A percentile compares a stretch with the other conserved stretches of the same genome.
Conservation (phyloP, 2,113 vertebrate species). For the Dryoscopus gambensis region DNA sequence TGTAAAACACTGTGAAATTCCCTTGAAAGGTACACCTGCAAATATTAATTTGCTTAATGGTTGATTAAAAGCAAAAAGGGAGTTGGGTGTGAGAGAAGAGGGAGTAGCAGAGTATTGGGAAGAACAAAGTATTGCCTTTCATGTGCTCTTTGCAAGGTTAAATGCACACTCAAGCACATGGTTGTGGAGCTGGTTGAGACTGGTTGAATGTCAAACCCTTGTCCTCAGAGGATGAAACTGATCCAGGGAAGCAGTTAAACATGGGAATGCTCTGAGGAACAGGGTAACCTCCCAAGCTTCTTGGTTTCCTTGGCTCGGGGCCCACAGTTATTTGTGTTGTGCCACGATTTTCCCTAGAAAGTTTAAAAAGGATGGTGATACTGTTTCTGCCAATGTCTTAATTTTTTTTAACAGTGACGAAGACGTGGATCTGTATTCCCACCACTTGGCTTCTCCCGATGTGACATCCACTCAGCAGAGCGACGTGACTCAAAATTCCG, state of each 20-base stretch:
- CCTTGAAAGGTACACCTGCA: neutral
- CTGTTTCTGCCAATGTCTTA: neutral
- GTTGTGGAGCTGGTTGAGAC: neutral
- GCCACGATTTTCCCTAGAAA: neutral
- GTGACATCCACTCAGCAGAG: neutral
- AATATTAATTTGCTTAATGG: neutral
- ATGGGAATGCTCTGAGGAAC: neutral
- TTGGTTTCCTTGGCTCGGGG: neutral
- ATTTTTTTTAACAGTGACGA: constrained; percentile 46
- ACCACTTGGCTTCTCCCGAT: neutral
- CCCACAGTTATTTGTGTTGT: neutral
- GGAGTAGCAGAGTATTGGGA: neutral
- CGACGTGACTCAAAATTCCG: neutral
- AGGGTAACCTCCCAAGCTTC: neutral
- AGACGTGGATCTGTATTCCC: neutral
- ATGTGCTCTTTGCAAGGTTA: neutral
- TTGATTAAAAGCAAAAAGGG: neutral
- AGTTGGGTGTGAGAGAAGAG: neutral
- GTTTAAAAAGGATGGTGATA: neutral
- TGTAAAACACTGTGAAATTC: neutral
- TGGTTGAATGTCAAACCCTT: neutral
- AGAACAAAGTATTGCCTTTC: neutral
- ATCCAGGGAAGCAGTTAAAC: neutral
- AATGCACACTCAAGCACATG: neutral
- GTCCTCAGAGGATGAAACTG: neutral